phyloP scores from a whole-genome alignment of 2,797 vertebrate genomes.

The Staurois parvus region DNA sequence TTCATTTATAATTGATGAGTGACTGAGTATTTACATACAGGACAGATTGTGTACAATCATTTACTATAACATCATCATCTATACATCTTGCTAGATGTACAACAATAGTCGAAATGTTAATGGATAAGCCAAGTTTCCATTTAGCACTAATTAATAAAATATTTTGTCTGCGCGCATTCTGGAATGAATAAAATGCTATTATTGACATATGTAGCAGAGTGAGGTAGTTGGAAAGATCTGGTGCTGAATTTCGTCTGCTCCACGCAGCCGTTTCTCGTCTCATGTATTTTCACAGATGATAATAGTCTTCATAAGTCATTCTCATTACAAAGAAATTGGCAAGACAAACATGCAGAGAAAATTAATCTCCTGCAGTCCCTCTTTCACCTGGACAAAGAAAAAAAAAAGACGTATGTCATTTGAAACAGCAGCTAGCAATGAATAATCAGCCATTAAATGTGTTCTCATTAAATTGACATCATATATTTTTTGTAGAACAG shows the following conservation, averaged over 20 bases:
- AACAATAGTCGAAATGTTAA: background rate
- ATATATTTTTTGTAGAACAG: background rate
- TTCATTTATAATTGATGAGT: constrained; percentile 44
- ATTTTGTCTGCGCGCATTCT: background rate
- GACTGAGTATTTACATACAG: constrained; percentile 6
- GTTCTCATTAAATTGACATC: background rate
- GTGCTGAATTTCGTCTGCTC: constrained; percentile 12
- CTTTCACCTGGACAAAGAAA: background rate
- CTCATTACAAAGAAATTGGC: constrained; percentile 35
- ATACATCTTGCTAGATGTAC: background rate
- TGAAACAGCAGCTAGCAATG: background rate
- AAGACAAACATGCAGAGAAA: background rate
- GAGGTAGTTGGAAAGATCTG: background rate
- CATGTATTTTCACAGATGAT: constrained; percentile 5
- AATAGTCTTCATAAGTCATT: constrained; percentile 27
- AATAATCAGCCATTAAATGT: background rate
- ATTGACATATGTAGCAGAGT: background rate
- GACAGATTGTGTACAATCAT: constrained; percentile 23
- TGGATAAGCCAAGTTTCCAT: background rate
- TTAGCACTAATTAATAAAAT: constrained; percentile 5
- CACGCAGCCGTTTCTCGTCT: background rate
- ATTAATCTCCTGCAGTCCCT: constrained; percentile 8
- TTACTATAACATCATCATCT: background rate
- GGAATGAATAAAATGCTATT: background rate
- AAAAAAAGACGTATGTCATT: background rate